These are phyloP conservation scores for Amblyteles armatorius DNA, from an alignment of 2,888 invertebrate genomes.

Conservation along the genomic window DNA sequence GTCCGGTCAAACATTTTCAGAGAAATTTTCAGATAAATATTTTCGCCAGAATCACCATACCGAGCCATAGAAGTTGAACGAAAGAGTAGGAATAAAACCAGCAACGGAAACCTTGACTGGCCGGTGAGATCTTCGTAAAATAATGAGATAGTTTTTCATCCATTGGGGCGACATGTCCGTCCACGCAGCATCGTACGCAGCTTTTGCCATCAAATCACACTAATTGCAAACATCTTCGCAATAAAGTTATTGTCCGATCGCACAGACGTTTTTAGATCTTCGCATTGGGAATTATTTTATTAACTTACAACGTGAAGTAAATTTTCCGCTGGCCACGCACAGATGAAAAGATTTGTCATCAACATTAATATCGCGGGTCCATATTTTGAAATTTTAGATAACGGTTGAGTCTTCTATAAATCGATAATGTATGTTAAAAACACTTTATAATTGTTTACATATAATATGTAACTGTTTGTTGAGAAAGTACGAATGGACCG, in stretches of 20 bases:
- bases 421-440: neutral
- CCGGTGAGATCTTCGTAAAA: slow-evolving; percentile 54
- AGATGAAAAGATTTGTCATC: slow-evolving; percentile 31
- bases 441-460: too few species aligned
- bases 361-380: slow-evolving; percentile 4
- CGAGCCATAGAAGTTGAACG: slow-evolving; percentile 66
- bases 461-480: too few species aligned
- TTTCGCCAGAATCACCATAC: slow-evolving; percentile 22
- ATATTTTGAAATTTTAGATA: slow-evolving; percentile 32
- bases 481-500: too few species aligned
- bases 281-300: too few species aligned
- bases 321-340: slow-evolving; percentile 30
- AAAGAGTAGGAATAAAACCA: slow-evolving; percentile 64
- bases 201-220: slow-evolving; percentile 6
- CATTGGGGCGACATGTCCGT: slow-evolving; percentile 9
- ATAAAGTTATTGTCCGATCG: neutral
- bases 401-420: slow-evolving; percentile 25
- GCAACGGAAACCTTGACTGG: slow-evolving; percentile 61
- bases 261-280: too few species aligned
- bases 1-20: too few species aligned
- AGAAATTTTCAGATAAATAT: too few species aligned
- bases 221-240: neutral
- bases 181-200: neutral
- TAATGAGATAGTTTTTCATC: slow-evolving; percentile 12
- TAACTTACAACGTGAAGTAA: slow-evolving; percentile 44